phyloP scores from a whole-genome alignment of 2,888 invertebrate species.

The Drosophila diplacantha region DNA sequence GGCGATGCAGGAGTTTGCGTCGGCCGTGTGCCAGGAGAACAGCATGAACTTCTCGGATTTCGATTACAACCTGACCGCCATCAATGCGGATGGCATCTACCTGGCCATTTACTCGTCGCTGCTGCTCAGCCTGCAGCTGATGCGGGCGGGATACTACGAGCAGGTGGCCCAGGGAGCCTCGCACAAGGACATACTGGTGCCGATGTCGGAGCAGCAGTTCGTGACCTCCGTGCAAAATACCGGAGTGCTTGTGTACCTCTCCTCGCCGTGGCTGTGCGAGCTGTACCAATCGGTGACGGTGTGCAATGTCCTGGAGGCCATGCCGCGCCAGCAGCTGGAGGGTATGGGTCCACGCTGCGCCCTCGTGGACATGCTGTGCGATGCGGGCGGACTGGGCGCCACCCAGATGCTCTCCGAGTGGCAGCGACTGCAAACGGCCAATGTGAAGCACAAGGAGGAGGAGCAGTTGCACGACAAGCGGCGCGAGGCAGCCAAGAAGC shows the following conservation, averaged over 20 bases:
- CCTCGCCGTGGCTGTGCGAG: slow-evolving; percentile 95
- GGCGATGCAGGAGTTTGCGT: slow-evolving; percentile 93
- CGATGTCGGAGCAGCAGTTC: slow-evolving; percentile 90
- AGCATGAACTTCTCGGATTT: slow-evolving; percentile 78
- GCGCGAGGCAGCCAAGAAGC: slow-evolving; percentile 87
- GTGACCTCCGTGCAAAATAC: slow-evolving; percentile 94
- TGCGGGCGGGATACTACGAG: slow-evolving; percentile 87
- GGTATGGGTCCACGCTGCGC: slow-evolving; percentile 74
- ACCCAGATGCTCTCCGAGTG: slow-evolving; percentile 92
- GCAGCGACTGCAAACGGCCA: slow-evolving; percentile 89
- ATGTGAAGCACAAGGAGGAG: slow-evolving; percentile 80
- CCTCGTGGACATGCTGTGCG: slow-evolving; percentile 79
- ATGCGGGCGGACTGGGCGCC: slow-evolving; percentile 89
- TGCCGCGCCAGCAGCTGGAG: slow-evolving; percentile 73
- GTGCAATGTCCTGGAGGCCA: slow-evolving; percentile 77
- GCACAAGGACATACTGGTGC: slow-evolving; percentile 77
- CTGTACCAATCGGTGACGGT: slow-evolving; percentile 92
- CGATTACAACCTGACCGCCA: slow-evolving; percentile 82
- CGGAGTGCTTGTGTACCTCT: slow-evolving; percentile 94
- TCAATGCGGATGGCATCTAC: slow-evolving; percentile 97
- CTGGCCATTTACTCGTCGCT: slow-evolving; percentile 92
- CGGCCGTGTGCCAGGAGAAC: slow-evolving; percentile 90
- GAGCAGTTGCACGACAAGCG: slow-evolving; percentile 83
- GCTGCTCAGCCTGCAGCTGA: slow-evolving; percentile 88
- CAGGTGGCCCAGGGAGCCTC: slow-evolving; percentile 75